Evolutionary conservation across 2,888 invertebrate genomes (phyloP).

Genomic region (Margaritifera margaritifera): DNA sequence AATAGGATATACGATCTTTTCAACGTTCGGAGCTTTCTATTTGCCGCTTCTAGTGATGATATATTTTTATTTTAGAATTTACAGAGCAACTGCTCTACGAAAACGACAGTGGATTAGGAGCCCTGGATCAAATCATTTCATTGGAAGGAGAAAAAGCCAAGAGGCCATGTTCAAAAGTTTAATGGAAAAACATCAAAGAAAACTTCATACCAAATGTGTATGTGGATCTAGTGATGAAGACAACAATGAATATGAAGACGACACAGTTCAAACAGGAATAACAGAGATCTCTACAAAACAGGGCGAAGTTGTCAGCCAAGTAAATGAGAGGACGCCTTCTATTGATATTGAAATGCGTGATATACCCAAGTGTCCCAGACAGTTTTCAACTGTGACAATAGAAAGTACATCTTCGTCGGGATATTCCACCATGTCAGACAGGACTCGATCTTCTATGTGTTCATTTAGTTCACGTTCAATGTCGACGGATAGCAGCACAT

Average conservation of each 20-base stretch:
- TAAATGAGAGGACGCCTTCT: no score
- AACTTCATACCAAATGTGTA: neutral
- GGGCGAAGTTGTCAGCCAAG: no score
- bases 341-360: no score
- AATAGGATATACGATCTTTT: conserved; percentile 61
- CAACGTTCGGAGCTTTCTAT: conserved; percentile 65
- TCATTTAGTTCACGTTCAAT: no score
- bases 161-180: neutral
- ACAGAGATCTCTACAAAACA: no score
- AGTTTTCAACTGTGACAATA: no score
- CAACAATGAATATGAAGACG: conserved; percentile 3
- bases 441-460: no score
- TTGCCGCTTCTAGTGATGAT: conserved; percentile 59
- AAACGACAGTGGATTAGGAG: conserved; percentile 50
- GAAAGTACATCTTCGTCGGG: no score
- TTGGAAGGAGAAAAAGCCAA: conserved; percentile 2
- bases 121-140: conserved; percentile 44
- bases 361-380: no score
- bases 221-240: conserved; percentile 1
- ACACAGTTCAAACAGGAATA: neutral
- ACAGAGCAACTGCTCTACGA: conserved; percentile 50
- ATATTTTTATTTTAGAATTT: conserved; percentile 59
- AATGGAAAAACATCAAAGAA: neutral
- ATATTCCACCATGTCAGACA: no score
- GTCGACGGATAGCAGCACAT: no score